Evolutionary conservation across 2,797 vertebrate genomes (phyloP).

Genomic region (Malurus splendens): DNA sequence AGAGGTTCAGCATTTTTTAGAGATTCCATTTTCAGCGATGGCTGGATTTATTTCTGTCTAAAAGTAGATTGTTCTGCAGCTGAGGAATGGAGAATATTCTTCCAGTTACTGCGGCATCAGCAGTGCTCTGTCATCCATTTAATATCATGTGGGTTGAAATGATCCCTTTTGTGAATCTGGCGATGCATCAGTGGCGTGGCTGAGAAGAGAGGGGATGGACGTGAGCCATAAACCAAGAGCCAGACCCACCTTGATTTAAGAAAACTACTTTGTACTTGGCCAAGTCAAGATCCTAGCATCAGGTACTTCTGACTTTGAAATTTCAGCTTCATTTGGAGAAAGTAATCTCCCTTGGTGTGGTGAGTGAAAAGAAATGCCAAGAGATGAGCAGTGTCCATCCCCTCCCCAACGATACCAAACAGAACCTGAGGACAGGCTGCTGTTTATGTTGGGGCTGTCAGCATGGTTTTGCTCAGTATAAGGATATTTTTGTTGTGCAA

Average conservation of each 20-base stretch:
- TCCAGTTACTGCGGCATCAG: slow-evolving; percentile 21
- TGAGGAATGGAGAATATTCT: slow-evolving; percentile 7
- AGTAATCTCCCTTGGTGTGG: background rate
- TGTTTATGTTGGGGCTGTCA: background rate
- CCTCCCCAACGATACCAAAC: rapidly evolving
- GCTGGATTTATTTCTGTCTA: slow-evolving; percentile 28
- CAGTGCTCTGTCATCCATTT: slow-evolving; percentile 12
- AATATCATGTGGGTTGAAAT: background rate
- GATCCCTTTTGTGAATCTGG: background rate
- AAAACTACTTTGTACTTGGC: background rate
- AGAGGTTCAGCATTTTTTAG: slow-evolving; percentile 34
- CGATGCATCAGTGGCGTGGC: background rate
- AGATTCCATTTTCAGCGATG: background rate
- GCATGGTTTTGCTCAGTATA: background rate
- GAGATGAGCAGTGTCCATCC: background rate
- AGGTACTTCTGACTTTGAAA: background rate
- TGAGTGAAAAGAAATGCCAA: background rate
- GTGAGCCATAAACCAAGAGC: background rate
- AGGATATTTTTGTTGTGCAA: background rate
- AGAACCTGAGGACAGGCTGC: background rate
- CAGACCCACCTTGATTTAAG: background rate
- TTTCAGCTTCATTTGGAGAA: background rate
- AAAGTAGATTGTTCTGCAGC: slow-evolving; percentile 33
- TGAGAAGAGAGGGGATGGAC: background rate
- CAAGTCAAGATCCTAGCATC: background rate